phyloP scores from a whole-genome alignment of 37 sponge, comb jelly and placozoan species.

The Cliona cf. orientalis region DNA sequence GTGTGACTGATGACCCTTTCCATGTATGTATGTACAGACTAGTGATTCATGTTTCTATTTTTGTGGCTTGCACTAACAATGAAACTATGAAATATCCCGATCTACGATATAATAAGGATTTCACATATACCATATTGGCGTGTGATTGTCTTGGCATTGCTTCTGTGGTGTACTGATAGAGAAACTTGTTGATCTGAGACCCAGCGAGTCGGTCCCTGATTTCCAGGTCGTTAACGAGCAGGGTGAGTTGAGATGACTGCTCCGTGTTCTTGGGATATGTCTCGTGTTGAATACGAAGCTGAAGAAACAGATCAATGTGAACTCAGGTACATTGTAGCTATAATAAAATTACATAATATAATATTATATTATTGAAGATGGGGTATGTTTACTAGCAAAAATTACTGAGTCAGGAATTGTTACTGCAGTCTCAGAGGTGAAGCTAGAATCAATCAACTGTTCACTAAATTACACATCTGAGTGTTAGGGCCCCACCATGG shows the following conservation, averaged over 20 bases:
- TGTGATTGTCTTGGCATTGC: constrained; percentile 83
- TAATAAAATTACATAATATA: neutral
- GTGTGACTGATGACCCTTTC: too few species aligned
- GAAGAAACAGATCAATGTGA: too few species aligned
- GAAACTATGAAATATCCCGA: neutral
- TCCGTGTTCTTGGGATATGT: constrained; percentile 63
- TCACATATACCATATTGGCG: constrained; percentile 79
- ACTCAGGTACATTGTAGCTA: neutral
- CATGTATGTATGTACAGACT: too few species aligned
- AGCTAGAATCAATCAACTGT: too few species aligned
- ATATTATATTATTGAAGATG: neutral
- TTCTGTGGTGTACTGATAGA: constrained; percentile 90
- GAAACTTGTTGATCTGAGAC: constrained; percentile 93
- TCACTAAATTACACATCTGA: too few species aligned
- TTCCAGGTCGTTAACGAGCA: constrained; percentile 87
- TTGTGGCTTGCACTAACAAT: neutral
- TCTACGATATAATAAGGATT: neutral
- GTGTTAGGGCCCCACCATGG: too few species aligned
- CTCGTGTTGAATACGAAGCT: constrained; percentile 83
- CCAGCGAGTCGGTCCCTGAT: constrained; percentile 80
- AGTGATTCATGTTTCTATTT: neutral
- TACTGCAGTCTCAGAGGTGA: too few species aligned
- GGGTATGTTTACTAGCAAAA: neutral
- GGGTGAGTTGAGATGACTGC: constrained; percentile 74
- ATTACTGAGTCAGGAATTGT: too few species aligned